Evolutionary conservation across 2,888 invertebrate species (phyloP), one percentile per base, ranked within the genome.

Genomic region (Drosophila rellima): DNA sequence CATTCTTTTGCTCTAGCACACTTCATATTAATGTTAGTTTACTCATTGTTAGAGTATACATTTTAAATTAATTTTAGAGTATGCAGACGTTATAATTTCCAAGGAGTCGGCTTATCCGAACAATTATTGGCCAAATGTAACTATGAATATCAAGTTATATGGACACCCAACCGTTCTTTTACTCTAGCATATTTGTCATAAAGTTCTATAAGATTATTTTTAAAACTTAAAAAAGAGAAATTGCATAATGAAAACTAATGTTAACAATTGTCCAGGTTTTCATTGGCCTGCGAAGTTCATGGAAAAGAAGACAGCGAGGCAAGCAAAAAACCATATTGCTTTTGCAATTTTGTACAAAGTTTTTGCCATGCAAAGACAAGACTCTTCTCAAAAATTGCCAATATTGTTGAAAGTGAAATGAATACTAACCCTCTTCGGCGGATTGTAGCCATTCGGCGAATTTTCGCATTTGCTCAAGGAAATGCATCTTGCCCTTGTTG

Each of bases 371-470:
- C 51, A 51, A 29, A 48, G 79, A 64, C 82, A 78, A 75, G 26
- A 63, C 44, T 72, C 61, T 74, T 88, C 80, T 89, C 85, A 88
- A 74, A 77, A 88, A 75, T 48, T 88, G 88, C 88, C 54, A 63
- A 63, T 23, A 33, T 5, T 33, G 33, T 45, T 56, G 7, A 29
- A 29, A 29, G 29, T 29, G 29, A 10, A 10, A 29, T 29, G 29
- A 29, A 29, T n/a, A n/a, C 89, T 55, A 70, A 95, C 95, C 95
- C 92, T 98, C 98, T 93, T 99, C 98, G 66, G 99, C 98, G 93
- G 96, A 98, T 93, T 98, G 97, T 78, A 99, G 94, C 98, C 98
- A 99, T 93, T 99, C 98, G 57, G 98, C 95, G 92, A 99, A 98
- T 94, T 97, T 97, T 93, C 97, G 98, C 97, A 98, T 98, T 94